Conservation (phyloP, 2,113 vertebrate genomes). For the Strix uralensis region DNA sequence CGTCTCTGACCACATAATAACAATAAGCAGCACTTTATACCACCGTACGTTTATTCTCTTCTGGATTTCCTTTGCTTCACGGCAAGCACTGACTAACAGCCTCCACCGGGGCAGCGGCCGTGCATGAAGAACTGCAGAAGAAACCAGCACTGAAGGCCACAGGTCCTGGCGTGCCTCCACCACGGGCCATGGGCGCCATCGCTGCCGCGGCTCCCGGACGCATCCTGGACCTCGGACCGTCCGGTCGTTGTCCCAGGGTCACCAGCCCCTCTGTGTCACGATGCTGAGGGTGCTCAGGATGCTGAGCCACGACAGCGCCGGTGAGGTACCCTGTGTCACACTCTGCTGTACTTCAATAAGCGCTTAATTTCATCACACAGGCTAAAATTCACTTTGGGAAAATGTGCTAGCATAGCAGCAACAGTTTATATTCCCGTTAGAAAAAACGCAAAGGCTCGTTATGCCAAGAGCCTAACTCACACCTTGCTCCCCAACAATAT, state of each 20-base stretch:
- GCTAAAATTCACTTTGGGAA: neutral
- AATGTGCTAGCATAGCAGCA: accelerated
- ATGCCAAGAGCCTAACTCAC: accelerated
- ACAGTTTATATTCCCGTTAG: neutral
- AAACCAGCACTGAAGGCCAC: neutral
- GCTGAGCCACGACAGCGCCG: accelerated
- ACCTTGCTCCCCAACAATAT: accelerated
- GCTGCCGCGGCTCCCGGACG: accelerated
- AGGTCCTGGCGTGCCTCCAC: neutral
- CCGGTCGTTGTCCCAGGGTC: neutral
- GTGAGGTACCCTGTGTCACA: neutral
- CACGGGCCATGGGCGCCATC: neutral
- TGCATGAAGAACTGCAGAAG: neutral
- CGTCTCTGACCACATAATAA: neutral
- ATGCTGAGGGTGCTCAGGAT: neutral
- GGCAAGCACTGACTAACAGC: neutral
- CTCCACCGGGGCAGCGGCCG: neutral
- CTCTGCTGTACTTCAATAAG: neutral
- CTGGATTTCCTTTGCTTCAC: neutral
- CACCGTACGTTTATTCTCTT: neutral
- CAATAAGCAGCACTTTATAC: neutral
- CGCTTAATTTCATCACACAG: neutral
- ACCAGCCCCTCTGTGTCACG: neutral
- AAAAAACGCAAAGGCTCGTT: neutral
- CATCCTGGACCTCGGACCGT: neutral